Base-by-base conservation (phyloP, 2,113 vertebrate species). In the Paralichthys olivaceus region DNA sequence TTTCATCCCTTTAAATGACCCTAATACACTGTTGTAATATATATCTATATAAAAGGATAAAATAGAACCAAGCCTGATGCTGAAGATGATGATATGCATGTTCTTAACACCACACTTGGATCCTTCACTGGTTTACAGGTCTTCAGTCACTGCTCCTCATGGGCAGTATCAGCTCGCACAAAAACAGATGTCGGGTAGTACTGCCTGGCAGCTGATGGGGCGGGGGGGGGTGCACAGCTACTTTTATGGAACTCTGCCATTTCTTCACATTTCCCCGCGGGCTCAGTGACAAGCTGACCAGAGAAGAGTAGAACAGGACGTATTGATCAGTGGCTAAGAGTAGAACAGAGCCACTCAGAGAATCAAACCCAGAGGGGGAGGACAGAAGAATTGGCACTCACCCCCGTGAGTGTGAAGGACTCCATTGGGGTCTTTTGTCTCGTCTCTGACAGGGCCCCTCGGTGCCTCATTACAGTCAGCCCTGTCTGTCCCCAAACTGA, bases 261-360 rank as follows among this genome's bases (percentile, higher is more conserved):
- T 80, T 87, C 80, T 83, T 79, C 76, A 71, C 78, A 75, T 72
- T 79, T 65, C 78, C 83, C 84, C 53, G 56, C 7, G 5, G 88
- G 83, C 77, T 60, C 23, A 0, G 80, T 75, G 87, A 90, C 86
- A 87, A 73, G 79, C 75, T 79, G 87, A 86, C 75, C 80, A 86
- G 75, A 82, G 63, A 57, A 66, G 69, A 86, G 69, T 70, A 62
- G 83, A 81, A 87, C 83, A 75, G 88, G 75, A 86, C 29, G 23
- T 90, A 91, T 91, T 87, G 92, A 91, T 92, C 89, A 84, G 80
- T n/a, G 54, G 84, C 87, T 90, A 80, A 89, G 86, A 88, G 85
- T 77, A 83, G 82, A 86, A 87, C 77, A 83, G 77, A 84, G 79
- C 61, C 72, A 78, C 81, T 88, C 83, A 66, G 83, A 83, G 72